Evolutionary conservation across 2,113 vertebrate species (phyloP).

Genomic region (Trogon surrucura): DNA sequence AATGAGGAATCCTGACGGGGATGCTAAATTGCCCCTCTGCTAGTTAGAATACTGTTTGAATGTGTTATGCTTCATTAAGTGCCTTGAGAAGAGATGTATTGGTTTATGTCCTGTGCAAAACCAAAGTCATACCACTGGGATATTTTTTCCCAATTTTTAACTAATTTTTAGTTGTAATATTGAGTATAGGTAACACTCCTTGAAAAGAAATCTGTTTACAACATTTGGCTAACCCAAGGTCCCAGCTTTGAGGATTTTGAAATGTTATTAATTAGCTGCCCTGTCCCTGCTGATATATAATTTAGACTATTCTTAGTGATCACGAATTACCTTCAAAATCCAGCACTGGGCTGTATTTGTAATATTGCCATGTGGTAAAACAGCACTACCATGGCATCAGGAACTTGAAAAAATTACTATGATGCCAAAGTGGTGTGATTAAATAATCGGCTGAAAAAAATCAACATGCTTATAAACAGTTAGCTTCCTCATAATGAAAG

Average conservation of each 20-base stretch:
- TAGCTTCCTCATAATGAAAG: background rate
- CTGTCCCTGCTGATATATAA: background rate
- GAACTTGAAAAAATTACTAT: background rate
- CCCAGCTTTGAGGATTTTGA: background rate
- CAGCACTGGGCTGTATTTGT: background rate
- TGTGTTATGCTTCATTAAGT: background rate
- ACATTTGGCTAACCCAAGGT: background rate
- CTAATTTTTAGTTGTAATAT: background rate
- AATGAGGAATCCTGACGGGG: background rate
- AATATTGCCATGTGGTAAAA: background rate
- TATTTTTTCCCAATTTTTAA: background rate
- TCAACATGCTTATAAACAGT: background rate
- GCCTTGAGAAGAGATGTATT: background rate
- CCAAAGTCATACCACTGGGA: background rate
- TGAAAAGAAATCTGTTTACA: background rate
- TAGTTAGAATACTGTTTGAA: background rate
- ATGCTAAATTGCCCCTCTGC: background rate
- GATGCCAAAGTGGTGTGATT: background rate
- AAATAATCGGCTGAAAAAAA: conserved; percentile 16
- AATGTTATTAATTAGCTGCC: background rate
- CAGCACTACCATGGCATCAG: background rate
- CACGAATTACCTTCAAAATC: background rate
- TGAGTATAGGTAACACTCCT: background rate
- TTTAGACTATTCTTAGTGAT: background rate
- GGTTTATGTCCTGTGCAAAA: background rate